A percentile compares a stretch with the other conserved stretches of the same genome.
These are phyloP conservation scores for Coryphaenoides rupestris DNA, from an alignment of 2,113 vertebrate species.

Conservation along the genomic window DNA sequence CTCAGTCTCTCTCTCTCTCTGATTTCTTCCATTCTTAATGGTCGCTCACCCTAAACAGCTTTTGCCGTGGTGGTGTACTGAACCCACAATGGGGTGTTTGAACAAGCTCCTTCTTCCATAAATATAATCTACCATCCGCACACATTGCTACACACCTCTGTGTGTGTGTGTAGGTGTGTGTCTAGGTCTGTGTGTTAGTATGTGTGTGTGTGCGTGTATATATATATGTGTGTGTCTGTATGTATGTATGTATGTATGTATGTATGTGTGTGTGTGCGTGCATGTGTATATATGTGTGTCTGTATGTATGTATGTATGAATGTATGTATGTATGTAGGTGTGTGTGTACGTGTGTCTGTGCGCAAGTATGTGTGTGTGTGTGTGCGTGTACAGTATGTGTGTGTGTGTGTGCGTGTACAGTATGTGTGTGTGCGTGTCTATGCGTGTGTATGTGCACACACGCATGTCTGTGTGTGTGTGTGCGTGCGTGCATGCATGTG, in stretches of 20 bases:
- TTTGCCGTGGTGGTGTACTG: constrained; percentile 56
- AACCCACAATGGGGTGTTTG: constrained; percentile 58
- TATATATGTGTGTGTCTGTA: background rate
- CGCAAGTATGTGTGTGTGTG: constrained; percentile 32
- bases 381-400: constrained; percentile 21
- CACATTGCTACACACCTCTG: constrained; percentile 28
- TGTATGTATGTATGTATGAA: constrained; percentile 16
- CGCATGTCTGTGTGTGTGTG: constrained; percentile 33
- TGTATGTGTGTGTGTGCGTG: background rate
- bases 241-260: constrained; percentile 12
- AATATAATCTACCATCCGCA: constrained; percentile 39
- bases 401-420: no score
- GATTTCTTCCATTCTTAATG: background rate
- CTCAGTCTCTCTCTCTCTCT: constrained; percentile 28
- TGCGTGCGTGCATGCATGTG: constrained; percentile 10
- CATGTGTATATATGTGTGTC: constrained; percentile 3
- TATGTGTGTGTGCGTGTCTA: constrained; percentile 7
- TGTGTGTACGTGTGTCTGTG: background rate
- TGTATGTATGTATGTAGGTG: background rate
- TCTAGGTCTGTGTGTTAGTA: constrained; percentile 32
- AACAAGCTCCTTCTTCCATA: constrained; percentile 57
- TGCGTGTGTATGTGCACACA: background rate
- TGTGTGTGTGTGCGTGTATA: constrained; percentile 31
- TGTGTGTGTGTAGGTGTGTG: constrained; percentile 1
- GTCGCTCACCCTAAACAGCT: constrained; percentile 48